Conservation (phyloP, 2,888 invertebrate genomes). For the Agonopterix subpropinquella region DNA sequence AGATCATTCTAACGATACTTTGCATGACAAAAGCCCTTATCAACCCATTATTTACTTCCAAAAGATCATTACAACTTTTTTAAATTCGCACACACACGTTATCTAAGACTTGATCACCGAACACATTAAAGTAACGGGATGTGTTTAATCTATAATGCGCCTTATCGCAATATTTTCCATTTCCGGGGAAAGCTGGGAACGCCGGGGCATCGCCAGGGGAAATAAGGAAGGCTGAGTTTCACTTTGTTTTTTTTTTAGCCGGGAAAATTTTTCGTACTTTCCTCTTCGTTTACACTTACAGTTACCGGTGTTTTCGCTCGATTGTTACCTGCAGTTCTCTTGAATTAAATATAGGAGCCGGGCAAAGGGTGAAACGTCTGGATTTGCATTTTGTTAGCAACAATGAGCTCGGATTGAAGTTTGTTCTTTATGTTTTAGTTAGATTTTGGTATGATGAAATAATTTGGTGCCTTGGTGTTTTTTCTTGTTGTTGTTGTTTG, state of each 20-base stretch:
- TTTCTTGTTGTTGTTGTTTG: no score
- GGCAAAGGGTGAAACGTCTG: slow-evolving; percentile 69
- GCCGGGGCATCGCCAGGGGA: slow-evolving; percentile 68
- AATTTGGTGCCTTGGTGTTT: no score
- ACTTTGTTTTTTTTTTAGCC: slow-evolving; percentile 61
- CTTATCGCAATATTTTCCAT: slow-evolving; percentile 77
- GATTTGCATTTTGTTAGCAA: slow-evolving; percentile 68
- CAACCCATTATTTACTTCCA: slow-evolving; percentile 42
- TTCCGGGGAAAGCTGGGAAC: slow-evolving; percentile 62
- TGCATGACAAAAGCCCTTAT: slow-evolving; percentile 43
- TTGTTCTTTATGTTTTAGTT: slow-evolving; percentile 39
- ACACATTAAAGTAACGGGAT: slow-evolving; percentile 57
- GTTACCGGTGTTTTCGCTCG: slow-evolving; percentile 59
- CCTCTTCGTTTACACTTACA: slow-evolving; percentile 73
- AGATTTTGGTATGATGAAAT: slow-evolving; percentile 11
- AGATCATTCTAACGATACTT: slow-evolving; percentile 27
- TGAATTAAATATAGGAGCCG: slow-evolving; percentile 66
- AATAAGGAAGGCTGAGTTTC: slow-evolving; percentile 73
- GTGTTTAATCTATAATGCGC: slow-evolving; percentile 74
- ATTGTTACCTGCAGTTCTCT: slow-evolving; percentile 60
- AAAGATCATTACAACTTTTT: slow-evolving; percentile 49
- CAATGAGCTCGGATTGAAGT: slow-evolving; percentile 52
- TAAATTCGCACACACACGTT: slow-evolving; percentile 37
- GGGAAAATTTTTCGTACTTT: slow-evolving; percentile 62
- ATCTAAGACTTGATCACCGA: slow-evolving; percentile 53